Evolutionary conservation across 2,888 invertebrate genomes (phyloP), one percentile per base, ranked within the genome.

Genomic region (Synanthedon andrenaeformis): DNA sequence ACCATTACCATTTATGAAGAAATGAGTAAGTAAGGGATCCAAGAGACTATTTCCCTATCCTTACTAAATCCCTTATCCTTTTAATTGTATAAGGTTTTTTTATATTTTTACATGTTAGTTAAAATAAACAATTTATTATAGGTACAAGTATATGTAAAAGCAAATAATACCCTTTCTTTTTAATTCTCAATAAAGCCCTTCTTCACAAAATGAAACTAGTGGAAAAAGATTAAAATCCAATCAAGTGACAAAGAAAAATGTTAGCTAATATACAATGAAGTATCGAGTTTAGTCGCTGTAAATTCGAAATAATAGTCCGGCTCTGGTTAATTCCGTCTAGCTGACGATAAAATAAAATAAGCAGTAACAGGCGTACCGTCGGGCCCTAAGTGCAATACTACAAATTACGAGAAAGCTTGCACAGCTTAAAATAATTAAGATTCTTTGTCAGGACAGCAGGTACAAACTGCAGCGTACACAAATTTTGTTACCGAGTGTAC

Each of bases 391-490:
- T 58, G 58, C 57, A 53, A 54, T 53, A 54, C 57, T 57, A 80
- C 76, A 74, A 82, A 83, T 82, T 79, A 82, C 76, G 69, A 67
- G 66, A 70, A 70, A 74, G 75, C 76, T 75, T 68, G 73, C 74
- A 75, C 74, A 71, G 79, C 78, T 84, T 80, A 77, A 84, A 82
- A 80, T 82, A 83, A 85, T 85, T 85, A 84, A 82, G 75, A 79
- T 76, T 78, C 78, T 81, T 82, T 80, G 79, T 82, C 69, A 65
- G 65, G 67, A 66, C 72, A 71, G 72, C 67, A 65, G 68, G 66
- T 66, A 51, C 28, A 17, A 51, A 51, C 51, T 51, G 51, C 51
- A 35, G 14, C 41, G 41, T 51, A 51, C 23, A 51, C 51, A 51
- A 45, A 14, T 35, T 35, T 35, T 45, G 45, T 45, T 45, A 45